phyloP scores from a whole-genome alignment of 1,140 invertebrate genomes.

The Euschistus heros region DNA sequence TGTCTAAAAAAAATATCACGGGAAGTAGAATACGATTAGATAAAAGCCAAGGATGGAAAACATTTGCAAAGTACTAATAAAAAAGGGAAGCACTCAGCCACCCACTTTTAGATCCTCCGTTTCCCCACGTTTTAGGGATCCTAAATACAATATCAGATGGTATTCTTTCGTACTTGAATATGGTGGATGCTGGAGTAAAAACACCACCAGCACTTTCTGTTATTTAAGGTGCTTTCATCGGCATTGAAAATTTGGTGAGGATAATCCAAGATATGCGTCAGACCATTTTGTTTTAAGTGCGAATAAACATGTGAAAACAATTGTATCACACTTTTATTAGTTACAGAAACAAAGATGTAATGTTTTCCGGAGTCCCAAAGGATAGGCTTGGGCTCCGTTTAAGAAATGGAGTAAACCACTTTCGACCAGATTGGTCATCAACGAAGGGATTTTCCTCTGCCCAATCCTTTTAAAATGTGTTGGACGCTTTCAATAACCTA shows the following conservation, averaged over 20 bases:
- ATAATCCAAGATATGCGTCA: slow-evolving; percentile 28
- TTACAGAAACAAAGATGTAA: too few relatives aligned
- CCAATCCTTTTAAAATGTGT: too few relatives aligned
- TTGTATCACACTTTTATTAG: too few relatives aligned
- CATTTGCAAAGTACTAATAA: too few relatives aligned
- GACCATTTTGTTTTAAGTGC: too few relatives aligned
- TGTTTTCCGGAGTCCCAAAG: too few relatives aligned
- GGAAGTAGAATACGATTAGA: slow-evolving; percentile 28
- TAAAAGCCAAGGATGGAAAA: slow-evolving; percentile 25
- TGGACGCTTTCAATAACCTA: too few relatives aligned
- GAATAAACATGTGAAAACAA: too few relatives aligned
- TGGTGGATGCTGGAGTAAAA: slow-evolving; percentile 24
- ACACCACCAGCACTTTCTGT: slow-evolving; percentile 22
- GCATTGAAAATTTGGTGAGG: slow-evolving; percentile 27
- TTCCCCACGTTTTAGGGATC: slow-evolving; percentile 31
- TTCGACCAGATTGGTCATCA: too few relatives aligned
- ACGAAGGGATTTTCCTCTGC: too few relatives aligned
- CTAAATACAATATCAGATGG: slow-evolving; percentile 31
- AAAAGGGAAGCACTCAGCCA: slow-evolving; percentile 26
- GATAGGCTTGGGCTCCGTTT: too few relatives aligned
- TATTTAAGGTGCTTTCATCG: slow-evolving; percentile 28
- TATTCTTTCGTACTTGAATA: slow-evolving; percentile 33
- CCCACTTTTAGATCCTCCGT: slow-evolving; percentile 33
- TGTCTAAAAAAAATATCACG: slow-evolving; percentile 36
- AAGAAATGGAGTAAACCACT: too few relatives aligned